Evolutionary conservation across 2,113 vertebrate species (phyloP).

Genomic region (Chloropsis hardwickii): DNA sequence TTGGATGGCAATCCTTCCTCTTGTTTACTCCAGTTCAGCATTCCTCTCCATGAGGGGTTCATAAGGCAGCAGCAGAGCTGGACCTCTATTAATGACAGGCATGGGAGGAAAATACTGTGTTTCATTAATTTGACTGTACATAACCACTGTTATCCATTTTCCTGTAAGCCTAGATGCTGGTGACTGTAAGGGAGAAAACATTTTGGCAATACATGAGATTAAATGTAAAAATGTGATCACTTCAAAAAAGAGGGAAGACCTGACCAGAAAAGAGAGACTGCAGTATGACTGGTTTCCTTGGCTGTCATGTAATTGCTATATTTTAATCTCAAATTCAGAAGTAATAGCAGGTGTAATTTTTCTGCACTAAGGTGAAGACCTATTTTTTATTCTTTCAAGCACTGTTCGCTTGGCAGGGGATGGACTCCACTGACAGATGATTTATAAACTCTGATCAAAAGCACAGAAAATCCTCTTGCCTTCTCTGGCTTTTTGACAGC

Average conservation of each 20-base stretch:
- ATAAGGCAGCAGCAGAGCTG: neutral
- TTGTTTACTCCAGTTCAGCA: neutral
- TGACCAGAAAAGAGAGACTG: neutral
- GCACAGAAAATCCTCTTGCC: neutral
- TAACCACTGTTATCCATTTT: neutral
- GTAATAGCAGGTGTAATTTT: neutral
- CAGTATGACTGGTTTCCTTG: neutral
- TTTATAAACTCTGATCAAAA: conserved; percentile 13
- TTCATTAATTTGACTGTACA: neutral
- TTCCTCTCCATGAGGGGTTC: neutral
- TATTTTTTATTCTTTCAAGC: neutral
- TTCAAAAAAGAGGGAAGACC: neutral
- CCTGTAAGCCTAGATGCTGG: neutral
- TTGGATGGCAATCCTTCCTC: neutral
- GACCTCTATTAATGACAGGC: neutral
- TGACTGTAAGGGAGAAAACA: neutral
- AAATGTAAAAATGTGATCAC: neutral
- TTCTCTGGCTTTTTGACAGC: neutral
- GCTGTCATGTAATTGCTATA: neutral
- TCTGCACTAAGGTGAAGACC: neutral
- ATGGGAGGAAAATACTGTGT: neutral
- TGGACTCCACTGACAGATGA: neutral
- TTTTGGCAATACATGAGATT: neutral
- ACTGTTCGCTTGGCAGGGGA: neutral
- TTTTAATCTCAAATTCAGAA: neutral